Base-by-base conservation (phyloP, 2,113 vertebrate species). In the Eidolon helvum region DNA sequence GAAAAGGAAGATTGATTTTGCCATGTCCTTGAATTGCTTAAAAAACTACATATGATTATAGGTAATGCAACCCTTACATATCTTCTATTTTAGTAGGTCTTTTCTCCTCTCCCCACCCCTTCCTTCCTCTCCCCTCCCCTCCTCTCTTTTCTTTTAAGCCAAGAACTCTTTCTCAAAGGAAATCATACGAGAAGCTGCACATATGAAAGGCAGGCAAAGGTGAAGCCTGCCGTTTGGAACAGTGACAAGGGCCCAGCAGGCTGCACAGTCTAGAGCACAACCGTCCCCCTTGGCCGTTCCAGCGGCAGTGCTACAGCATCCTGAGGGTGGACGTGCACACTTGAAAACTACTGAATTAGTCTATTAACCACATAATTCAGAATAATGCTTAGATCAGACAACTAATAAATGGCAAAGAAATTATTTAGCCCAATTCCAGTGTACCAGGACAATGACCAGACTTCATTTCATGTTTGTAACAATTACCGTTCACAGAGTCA, bases 141-240 rank as follows among this genome's bases (percentile, higher is more conserved):
- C n/a, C n/a, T n/a, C n/a, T 55, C 55, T 68, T 72, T 72, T 15
- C 53, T 50, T 50, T 85, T 50, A 87, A 85, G 55, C 7, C 55
- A 94, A 91, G 18, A 7, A 61, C 75, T n/a, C 43, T 48, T 88
- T 90, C 85, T 94, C 71, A 75, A 92, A 92, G 71, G 30, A 88
- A 93, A 71, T 53, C 16, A 40, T 30, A 83, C 11, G 21, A 7
- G 79, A n/a, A 83, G 40, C 33, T 71, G 8, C 75, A 40, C 18
- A 33, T 10, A 35, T 12, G 45, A 87, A 90, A 74, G 40, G 35
- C 11, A 22, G 21, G 78, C 11, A 63, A 77, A 89, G 53, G 43
- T 35, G 18, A 66, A 40, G n/a, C 10, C 21, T 28, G 38, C 43
- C 57, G 28, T 50, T 5, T 50, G 55, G 21, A 85, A 59, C 16